A percentile compares a stretch with the other conserved stretches of the same genome.
These are phyloP conservation scores for Psittacula cyanocephala DNA, from an alignment of 2,113 vertebrate species.

Conservation along the genomic window DNA sequence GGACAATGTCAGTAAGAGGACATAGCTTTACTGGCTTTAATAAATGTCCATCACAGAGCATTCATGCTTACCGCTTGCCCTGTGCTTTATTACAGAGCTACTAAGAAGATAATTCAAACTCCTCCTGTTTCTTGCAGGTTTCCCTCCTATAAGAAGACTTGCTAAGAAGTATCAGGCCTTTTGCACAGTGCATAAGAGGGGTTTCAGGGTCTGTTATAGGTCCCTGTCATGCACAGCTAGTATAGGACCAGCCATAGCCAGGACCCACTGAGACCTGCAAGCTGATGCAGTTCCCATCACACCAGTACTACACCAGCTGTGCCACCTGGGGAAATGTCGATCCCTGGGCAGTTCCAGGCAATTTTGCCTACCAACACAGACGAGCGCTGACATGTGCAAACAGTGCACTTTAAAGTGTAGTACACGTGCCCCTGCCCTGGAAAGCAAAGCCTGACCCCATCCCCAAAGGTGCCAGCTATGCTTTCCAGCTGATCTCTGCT, in stretches of 20 bases:
- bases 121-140: background rate
- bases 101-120: background rate
- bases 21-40: background rate
- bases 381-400: fast-evolving
- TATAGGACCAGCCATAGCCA: background rate
- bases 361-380: background rate
- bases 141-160: background rate
- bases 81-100: background rate
- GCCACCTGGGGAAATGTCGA: fast-evolving
- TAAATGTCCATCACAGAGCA: background rate
- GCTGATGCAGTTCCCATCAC: background rate
- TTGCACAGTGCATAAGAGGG: background rate
- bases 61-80: background rate
- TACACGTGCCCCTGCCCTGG: too few species aligned
- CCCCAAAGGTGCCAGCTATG: background rate
- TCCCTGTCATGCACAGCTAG: background rate
- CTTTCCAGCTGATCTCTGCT: background rate
- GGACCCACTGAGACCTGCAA: background rate
- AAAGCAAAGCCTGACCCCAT: background rate
- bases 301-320: fast-evolving
- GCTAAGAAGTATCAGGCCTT: background rate
- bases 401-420: background rate
- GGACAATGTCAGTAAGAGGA: background rate
- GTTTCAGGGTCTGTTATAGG: background rate
- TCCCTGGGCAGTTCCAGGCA: background rate